Percentiles rank a stretch among this genome's conserved stretches.
phyloP scores from a whole-genome alignment of 35 echinoderm and acorn worm species.

The Anneissia japonica region DNA sequence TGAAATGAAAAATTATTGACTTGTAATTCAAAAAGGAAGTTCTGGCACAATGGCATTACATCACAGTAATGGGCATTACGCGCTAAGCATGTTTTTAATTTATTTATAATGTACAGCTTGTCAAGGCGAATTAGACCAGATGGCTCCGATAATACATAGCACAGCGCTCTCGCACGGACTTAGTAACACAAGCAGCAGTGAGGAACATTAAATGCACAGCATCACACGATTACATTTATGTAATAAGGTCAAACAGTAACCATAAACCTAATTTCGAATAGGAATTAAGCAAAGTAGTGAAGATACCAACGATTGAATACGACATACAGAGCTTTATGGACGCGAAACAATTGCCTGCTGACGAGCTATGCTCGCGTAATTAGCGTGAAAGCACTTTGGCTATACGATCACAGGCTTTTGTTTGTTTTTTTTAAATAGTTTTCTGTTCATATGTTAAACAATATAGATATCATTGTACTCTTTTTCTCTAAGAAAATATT shows the following conservation, averaged over 20 bases:
- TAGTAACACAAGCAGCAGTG: background rate
- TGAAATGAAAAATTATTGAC: background rate
- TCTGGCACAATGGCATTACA: background rate
- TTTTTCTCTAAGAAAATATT: too few relatives aligned
- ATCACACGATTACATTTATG: slow-evolving; percentile 2
- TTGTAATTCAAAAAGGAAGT: background rate
- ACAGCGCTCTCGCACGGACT: background rate
- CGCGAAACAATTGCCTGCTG: background rate
- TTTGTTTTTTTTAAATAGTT: too few relatives aligned
- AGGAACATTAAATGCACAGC: background rate
- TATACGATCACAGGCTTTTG: background rate
- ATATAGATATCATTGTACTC: too few relatives aligned
- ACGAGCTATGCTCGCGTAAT: background rate
- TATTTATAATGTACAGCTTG: background rate
- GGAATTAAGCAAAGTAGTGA: background rate
- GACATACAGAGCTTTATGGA: background rate
- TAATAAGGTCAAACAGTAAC: background rate
- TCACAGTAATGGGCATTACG: background rate
- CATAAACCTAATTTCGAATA: background rate
- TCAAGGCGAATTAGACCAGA: background rate
- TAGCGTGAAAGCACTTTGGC: background rate
- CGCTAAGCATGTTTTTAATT: background rate
- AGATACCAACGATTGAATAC: background rate
- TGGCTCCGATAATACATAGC: background rate
- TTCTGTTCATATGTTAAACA: too few relatives aligned